These are phyloP conservation scores for Nyctibius grandis DNA, from an alignment of 2,797 vertebrate species.

Conservation along the genomic window DNA sequence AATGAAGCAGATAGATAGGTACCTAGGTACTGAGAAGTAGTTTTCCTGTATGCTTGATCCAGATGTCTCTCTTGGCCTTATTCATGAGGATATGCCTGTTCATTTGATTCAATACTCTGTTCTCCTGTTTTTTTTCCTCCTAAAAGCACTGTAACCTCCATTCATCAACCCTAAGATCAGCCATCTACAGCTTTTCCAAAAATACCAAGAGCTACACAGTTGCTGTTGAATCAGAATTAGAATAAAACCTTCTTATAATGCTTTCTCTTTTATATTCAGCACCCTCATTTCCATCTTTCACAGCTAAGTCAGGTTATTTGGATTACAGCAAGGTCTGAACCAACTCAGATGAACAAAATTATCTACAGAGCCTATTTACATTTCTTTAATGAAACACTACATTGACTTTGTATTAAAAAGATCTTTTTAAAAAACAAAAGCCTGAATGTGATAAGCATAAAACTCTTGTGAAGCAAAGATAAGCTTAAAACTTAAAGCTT, in stretches of 20 bases:
- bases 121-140: constrained; percentile 11
- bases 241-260: constrained; percentile 33
- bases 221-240: constrained; percentile 44
- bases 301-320: constrained; percentile 52
- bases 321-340: constrained; percentile 47
- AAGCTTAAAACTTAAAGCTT: not conserved
- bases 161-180: constrained; percentile 40
- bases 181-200: constrained; percentile 31
- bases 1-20: not conserved
- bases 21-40: not conserved
- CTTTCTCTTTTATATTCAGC: constrained; percentile 51
- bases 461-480: not conserved
- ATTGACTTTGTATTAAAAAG: not conserved
- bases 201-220: constrained; percentile 14
- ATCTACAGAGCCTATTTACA: constrained; percentile 53
- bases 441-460: constrained; percentile 16
- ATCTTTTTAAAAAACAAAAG: not conserved
- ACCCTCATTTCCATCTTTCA: constrained; percentile 47
- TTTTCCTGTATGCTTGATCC: not conserved
- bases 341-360: constrained; percentile 34
- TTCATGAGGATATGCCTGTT: constrained; percentile 14
- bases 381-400: constrained; percentile 56
- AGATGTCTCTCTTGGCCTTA: not conserved
- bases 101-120: not conserved
- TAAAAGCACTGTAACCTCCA: constrained; percentile 15